Conservation (phyloP, 2,888 invertebrate species). For the Rhagonycha fulva region DNA sequence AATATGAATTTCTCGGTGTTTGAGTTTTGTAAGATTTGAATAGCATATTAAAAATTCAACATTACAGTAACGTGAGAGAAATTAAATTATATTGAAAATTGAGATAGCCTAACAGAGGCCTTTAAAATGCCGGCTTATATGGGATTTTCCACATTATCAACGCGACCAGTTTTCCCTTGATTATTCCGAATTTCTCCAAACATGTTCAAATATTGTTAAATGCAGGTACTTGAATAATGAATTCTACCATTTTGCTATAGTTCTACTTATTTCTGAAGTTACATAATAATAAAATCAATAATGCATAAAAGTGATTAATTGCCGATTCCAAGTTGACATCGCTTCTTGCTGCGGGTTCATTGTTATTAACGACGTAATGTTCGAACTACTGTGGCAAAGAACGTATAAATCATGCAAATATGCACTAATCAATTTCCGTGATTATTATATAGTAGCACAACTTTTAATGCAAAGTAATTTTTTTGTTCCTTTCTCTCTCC, state of each 20-base stretch:
- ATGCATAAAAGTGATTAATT: background rate
- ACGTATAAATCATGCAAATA: background rate
- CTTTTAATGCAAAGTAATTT: background rate
- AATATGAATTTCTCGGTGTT: no score
- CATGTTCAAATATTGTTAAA: background rate
- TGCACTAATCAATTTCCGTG: background rate
- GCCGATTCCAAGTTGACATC: background rate
- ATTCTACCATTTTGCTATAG: background rate
- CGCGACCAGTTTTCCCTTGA: background rate
- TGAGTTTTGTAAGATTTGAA: no score
- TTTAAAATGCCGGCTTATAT: background rate
- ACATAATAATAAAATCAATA: background rate
- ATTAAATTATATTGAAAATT: background rate
- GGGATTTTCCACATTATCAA: background rate
- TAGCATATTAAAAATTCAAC: no score
- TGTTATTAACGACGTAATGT: slow-evolving; percentile 2
- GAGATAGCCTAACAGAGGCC: background rate
- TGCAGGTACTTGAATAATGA: background rate
- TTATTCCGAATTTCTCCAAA: background rate
- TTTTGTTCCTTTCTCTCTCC: background rate
- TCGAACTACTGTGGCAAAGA: background rate
- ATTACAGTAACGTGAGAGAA: background rate
- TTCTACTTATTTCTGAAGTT: background rate
- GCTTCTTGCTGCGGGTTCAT: background rate
- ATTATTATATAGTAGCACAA: background rate